phyloP scores from a whole-genome alignment of 2,113 vertebrate genomes.

The Callithrix jacchus region DNA sequence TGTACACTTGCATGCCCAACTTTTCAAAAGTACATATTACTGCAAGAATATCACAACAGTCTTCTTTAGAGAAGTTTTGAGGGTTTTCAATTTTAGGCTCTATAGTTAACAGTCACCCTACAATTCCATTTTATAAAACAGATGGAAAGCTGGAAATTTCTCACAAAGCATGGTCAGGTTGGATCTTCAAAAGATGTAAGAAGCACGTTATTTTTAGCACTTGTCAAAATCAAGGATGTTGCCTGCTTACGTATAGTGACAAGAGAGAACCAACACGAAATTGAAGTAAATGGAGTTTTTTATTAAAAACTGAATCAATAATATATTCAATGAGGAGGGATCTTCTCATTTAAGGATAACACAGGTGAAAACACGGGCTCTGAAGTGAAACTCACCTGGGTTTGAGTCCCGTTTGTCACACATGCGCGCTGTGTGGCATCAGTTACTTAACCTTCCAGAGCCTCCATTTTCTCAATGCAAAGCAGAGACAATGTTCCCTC shows the following conservation, averaged over 20 bases:
- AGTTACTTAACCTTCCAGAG: background rate
- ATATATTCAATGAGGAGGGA: background rate
- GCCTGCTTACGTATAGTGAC: background rate
- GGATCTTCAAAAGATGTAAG: background rate
- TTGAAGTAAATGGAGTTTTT: background rate
- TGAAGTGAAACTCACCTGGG: background rate
- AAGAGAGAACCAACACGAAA: background rate
- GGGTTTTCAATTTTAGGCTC: background rate
- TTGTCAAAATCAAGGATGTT: background rate
- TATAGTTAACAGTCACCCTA: background rate
- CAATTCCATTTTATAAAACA: background rate
- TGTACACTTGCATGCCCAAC: background rate
- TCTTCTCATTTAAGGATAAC: background rate
- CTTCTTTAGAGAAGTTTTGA: background rate
- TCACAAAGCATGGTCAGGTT: background rate
- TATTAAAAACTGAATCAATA: background rate
- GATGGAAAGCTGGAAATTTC: background rate
- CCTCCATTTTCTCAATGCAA: background rate
- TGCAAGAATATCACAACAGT: background rate
- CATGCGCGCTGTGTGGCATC: background rate
- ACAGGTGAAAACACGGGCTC: background rate
- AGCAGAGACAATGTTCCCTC: background rate
- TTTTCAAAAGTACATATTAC: background rate
- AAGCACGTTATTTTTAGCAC: background rate
- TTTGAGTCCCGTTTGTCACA: background rate